These are phyloP conservation scores for Bimastos eiseni DNA, from an alignment of 2,888 invertebrate genomes.

Conservation along the genomic window DNA sequence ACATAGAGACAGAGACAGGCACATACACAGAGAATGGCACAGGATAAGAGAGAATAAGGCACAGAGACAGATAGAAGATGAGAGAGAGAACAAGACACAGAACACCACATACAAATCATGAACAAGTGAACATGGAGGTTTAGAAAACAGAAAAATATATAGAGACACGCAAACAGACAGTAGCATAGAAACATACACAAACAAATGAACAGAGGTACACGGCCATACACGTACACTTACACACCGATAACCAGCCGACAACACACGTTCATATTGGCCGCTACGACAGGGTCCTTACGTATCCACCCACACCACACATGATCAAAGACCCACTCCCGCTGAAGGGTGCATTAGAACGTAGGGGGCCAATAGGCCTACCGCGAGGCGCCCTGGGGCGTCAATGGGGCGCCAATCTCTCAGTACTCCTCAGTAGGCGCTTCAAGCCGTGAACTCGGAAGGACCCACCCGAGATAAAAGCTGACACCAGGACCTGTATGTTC, in stretches of 20 bases:
- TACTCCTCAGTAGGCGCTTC: background rate
- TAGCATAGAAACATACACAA: background rate
- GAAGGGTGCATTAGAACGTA: background rate
- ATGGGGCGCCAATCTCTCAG: background rate
- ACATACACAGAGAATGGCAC: too few species aligned
- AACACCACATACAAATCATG: too few species aligned
- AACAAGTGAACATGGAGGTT: too few species aligned
- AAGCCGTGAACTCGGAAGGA: background rate
- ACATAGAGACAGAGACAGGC: too few species aligned
- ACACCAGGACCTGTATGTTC: background rate
- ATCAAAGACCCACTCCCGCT: background rate
- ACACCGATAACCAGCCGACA: background rate
- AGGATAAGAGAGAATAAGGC: too few species aligned
- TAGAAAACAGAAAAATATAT: background rate
- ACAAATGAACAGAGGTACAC: background rate
- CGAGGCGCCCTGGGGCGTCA: background rate
- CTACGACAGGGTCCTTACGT: background rate
- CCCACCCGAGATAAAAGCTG: background rate
- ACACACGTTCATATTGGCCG: background rate
- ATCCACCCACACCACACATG: background rate
- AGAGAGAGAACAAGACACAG: background rate
- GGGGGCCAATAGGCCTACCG: background rate
- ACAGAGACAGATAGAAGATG: too few species aligned
- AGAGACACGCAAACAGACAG: background rate
- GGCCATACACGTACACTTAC: background rate